Evolutionary conservation across 2,888 invertebrate genomes (phyloP), one percentile per base, ranked within the genome.

Genomic region (Oligia fasciuncula): DNA sequence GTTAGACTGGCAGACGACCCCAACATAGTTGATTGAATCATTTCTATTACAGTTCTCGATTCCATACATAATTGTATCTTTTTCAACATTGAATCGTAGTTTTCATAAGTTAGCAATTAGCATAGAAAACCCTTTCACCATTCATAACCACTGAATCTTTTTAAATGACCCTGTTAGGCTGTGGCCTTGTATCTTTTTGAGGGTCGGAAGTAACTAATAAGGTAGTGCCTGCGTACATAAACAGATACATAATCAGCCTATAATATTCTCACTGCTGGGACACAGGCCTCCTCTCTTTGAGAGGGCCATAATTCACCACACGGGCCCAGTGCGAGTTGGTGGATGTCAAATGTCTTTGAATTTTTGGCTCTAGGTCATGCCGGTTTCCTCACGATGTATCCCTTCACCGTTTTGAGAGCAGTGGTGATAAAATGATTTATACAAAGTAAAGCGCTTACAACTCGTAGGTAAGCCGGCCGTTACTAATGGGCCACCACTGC

Each of bases 61-160:
- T 74, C 23, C 6, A n/a, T 57, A 57, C 23, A 57, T 17, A n/a
- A 70, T 40, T n/a, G 17, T 71, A n/a, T n/a, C 40, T 62, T 62
- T 71, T 19, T 4, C 17, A 60, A 60, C 17, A n/a, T 40, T 1
- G 2, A 76, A 8, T 35, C 57, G 46, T 35, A 60, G n/a, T 76
- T 13, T 35, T 46, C 35, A 46, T 19, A 54, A 46, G 13, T 2
- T 43, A 5, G 29, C 51, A 77, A 13, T 2, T 29, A 5, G 29
- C 51, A 77, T 9, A 43, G 51, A 65, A 43, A n/a, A n/a, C 35
- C 35, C 8, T 49, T 13, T 6, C 0, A 14, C 4, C 4, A 63
- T 74, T 73, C 29, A 73, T 40, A 65, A 23, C 13, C 14, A 9
- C n/a, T 46, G 72, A 54, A 40, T 80, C 23, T 74, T 29, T 49